Conservation (phyloP, 1,140 invertebrate genomes). For the Panulirus ornatus region DNA sequence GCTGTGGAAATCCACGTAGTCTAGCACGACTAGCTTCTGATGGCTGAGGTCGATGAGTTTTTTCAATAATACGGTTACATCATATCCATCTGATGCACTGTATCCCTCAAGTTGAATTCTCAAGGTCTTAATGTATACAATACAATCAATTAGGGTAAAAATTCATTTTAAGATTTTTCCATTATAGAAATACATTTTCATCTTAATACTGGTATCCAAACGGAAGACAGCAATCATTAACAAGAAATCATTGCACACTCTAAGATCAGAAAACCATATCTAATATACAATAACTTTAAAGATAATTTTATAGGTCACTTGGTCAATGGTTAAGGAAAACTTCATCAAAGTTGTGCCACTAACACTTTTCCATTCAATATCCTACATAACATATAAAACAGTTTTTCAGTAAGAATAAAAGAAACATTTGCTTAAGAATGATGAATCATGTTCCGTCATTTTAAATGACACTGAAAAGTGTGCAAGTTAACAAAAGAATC, state of each 20-base stretch:
- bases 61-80: no score
- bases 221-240: neutral
- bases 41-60: no score
- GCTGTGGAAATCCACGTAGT: no score
- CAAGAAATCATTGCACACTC: neutral
- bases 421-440: neutral
- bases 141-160: no score
- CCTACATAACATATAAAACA: neutral
- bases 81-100: no score
- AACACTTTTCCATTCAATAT: neutral
- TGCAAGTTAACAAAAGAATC: neutral
- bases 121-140: no score
- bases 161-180: no score
- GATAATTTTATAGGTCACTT: neutral
- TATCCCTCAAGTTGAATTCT: no score
- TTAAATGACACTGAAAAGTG: neutral
- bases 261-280: neutral
- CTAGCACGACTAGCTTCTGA: no score
- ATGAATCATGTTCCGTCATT: no score
- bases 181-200: neutral
- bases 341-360: neutral
- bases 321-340: neutral
- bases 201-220: neutral
- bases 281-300: neutral
- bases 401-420: neutral